These are phyloP conservation scores for Amphibalanus amphitrite DNA, from an alignment of 1,140 invertebrate species.

Conservation along the genomic window DNA sequence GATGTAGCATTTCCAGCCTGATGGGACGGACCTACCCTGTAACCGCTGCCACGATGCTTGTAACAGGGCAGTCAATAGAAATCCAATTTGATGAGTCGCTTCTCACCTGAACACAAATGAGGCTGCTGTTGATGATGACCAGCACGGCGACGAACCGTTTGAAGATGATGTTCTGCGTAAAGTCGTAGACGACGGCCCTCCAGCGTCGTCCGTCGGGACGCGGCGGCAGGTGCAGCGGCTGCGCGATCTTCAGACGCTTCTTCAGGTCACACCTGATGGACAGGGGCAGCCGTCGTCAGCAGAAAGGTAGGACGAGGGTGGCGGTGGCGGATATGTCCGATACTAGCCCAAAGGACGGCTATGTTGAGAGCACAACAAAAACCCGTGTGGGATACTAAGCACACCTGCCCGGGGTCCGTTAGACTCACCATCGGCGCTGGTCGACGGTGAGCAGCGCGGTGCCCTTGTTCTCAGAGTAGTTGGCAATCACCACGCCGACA, in stretches of 20 bases:
- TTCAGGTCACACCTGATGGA: constrained; percentile 91
- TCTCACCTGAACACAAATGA: constrained; percentile 78
- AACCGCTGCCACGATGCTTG: no score
- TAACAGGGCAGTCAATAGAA: no score
- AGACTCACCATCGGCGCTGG: constrained; percentile 85
- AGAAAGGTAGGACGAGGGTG: no score
- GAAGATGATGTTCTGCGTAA: constrained; percentile 91
- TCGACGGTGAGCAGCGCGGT: constrained; percentile 96
- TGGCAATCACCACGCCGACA: constrained; percentile 98
- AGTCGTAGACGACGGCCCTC: constrained; percentile 89
- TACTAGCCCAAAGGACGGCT: no score
- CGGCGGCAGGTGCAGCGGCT: constrained; percentile 93
- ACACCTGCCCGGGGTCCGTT: no score
- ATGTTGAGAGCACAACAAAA: no score
- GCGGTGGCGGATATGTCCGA: no score
- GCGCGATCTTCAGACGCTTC: constrained; percentile 96
- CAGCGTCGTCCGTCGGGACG: constrained; percentile 80
- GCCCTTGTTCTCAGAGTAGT: constrained; percentile 99
- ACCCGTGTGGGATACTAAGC: no score
- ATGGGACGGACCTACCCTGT: no score
- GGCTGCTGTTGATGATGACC: constrained; percentile 74
- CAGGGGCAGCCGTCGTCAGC: no score
- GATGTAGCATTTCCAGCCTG: no score
- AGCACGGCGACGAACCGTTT: constrained; percentile 84
- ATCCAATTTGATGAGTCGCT: no score